Evolutionary conservation across 1,140 invertebrate species (phyloP).

Genomic region (Cryptotermes secundus): DNA sequence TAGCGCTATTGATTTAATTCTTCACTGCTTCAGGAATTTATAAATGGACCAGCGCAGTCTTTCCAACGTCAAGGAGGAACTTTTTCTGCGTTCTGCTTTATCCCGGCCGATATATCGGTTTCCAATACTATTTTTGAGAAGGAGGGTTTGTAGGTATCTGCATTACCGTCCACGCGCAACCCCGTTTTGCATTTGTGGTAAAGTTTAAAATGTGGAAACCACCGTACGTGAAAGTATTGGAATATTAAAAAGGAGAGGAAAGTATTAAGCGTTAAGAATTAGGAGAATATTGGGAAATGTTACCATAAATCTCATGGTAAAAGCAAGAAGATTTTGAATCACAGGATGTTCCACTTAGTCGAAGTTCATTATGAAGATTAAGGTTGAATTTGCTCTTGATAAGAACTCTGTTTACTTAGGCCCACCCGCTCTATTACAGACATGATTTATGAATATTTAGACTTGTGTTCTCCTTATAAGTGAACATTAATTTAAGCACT

Average conservation of each 20-base stretch:
- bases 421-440: no score
- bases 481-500: no score
- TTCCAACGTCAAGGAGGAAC: no score
- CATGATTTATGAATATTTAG: no score
- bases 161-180: background rate
- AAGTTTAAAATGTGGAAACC: background rate
- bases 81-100: background rate
- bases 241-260: background rate
- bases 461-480: no score
- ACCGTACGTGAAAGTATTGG: background rate
- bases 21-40: background rate
- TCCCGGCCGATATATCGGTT: background rate
- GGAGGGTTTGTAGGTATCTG: background rate
- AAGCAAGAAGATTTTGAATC: background rate
- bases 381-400: no score
- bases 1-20: background rate
- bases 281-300: background rate
- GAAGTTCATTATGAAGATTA: background rate
- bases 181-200: background rate
- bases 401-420: no score
- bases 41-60: background rate
- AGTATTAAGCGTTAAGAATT: background rate
- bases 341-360: background rate
- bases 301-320: background rate
- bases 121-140: background rate